Conservation (phyloP, 1,140 invertebrate genomes). For the Mactra quadrangularis region DNA sequence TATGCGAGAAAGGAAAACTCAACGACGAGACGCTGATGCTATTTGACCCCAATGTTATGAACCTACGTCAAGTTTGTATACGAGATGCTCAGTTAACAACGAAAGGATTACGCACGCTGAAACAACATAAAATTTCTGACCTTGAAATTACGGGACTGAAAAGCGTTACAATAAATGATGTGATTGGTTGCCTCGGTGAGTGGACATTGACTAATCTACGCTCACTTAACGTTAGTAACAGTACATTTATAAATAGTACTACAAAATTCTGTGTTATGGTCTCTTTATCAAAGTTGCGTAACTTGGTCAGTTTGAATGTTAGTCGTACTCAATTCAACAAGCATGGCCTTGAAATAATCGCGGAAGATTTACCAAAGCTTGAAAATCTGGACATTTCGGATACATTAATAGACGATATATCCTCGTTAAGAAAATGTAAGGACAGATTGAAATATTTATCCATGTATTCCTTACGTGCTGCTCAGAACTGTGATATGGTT, state of each 20-base stretch:
- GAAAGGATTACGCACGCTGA: constrained; percentile 88
- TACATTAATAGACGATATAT: constrained; percentile 89
- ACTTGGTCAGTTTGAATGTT: constrained; percentile 88
- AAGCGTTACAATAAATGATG: constrained; percentile 87
- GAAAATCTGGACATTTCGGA: constrained; percentile 90
- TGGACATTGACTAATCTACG: constrained; percentile 89
- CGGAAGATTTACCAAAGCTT: constrained; percentile 88
- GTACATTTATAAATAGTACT: constrained; percentile 87
- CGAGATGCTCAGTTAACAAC: constrained; percentile 85
- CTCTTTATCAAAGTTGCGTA: constrained; percentile 84
- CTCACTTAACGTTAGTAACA: constrained; percentile 88
- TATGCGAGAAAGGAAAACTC: constrained; percentile 88
- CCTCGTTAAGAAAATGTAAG: constrained; percentile 87
- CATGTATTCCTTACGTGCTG: constrained; percentile 88
- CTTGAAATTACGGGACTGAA: constrained; percentile 88
- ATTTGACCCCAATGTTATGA: constrained; percentile 88
- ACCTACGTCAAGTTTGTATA: constrained; percentile 85
- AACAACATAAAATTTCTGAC: constrained; percentile 87
- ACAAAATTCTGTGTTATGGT: constrained; percentile 83
- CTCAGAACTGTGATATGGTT: constrained; percentile 83
- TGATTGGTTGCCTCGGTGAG: constrained; percentile 89
- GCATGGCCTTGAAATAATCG: constrained; percentile 88
- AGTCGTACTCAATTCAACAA: constrained; percentile 90
- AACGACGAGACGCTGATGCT: constrained; percentile 88
- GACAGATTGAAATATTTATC: constrained; percentile 87